These are phyloP conservation scores for Ctenopoma kingsleyae DNA, from an alignment of 2,797 vertebrate genomes.

Conservation along the genomic window DNA sequence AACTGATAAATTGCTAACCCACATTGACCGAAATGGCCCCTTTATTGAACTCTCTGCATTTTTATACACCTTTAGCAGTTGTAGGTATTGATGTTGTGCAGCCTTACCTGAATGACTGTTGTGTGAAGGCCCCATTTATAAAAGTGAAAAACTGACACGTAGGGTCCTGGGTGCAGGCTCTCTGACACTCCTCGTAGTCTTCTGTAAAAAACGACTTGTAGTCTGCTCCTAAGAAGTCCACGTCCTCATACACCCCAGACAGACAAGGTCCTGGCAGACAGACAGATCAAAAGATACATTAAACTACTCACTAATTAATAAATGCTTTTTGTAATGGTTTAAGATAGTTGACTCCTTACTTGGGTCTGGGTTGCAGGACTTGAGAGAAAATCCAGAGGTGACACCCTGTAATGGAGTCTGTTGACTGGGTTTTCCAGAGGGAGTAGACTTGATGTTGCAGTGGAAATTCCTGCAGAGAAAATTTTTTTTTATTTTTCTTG, in stretches of 20 bases:
- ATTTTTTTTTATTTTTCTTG: too few species aligned
- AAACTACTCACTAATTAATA: background rate
- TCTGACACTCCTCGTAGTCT: constrained; percentile 69
- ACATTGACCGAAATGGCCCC: too few species aligned
- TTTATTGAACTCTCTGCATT: too few species aligned
- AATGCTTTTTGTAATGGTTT: background rate
- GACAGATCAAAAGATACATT: background rate
- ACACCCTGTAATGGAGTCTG: constrained; percentile 23
- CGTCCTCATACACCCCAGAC: constrained; percentile 42
- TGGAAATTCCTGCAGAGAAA: constrained; percentile 50
- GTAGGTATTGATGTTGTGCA: background rate
- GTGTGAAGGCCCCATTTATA: accelerated
- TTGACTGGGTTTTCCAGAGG: constrained; percentile 32
- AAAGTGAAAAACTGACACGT: constrained; percentile 77
- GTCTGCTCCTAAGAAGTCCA: constrained; percentile 64
- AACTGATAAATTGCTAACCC: too few species aligned
- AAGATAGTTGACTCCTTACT: constrained; percentile 11
- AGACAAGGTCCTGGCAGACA: constrained; percentile 46
- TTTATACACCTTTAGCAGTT: too few species aligned
- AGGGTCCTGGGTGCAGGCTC: constrained; percentile 72
- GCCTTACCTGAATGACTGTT: constrained; percentile 15
- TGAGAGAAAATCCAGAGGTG: constrained; percentile 77
- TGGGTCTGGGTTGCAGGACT: constrained; percentile 25
- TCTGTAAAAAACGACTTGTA: constrained; percentile 56
- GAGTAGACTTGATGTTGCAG: constrained; percentile 72